phyloP scores from a whole-genome alignment of 2,797 vertebrate genomes.

The Anabacerthia variegaticeps region DNA sequence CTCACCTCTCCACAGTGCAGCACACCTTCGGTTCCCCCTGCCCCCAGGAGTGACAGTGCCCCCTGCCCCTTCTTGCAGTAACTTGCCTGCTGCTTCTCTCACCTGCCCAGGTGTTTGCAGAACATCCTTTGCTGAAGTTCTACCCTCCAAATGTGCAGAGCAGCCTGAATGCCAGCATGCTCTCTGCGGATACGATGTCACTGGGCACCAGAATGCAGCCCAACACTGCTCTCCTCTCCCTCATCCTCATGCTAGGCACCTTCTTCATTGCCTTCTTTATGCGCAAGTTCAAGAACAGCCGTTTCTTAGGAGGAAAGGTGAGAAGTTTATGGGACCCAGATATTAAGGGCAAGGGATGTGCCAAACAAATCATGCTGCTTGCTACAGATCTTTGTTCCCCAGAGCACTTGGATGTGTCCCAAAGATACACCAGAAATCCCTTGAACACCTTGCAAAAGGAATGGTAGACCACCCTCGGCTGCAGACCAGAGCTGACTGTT shows the following conservation, averaged over 20 bases:
- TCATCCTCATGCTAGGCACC: slow-evolving; percentile 97
- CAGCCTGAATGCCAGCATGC: slow-evolving; percentile 66
- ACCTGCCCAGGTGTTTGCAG: slow-evolving; percentile 87
- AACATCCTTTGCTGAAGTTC: slow-evolving; percentile 89
- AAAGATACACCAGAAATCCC: background rate
- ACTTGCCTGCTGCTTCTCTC: background rate
- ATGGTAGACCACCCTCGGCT: background rate
- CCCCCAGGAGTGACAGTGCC: background rate
- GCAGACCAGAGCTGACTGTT: background rate
- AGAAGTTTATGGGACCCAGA: background rate
- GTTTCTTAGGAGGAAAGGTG: slow-evolving; percentile 96
- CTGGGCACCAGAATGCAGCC: slow-evolving; percentile 84
- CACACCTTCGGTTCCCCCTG: background rate
- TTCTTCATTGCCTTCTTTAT: slow-evolving; percentile 98
- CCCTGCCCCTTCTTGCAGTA: background rate
- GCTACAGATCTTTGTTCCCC: background rate
- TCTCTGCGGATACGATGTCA: slow-evolving; percentile 35
- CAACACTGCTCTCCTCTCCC: slow-evolving; percentile 94
- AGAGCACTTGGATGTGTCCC: background rate
- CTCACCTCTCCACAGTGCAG: slow-evolving; percentile 25
- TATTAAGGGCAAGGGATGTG: background rate
- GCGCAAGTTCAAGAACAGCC: slow-evolving; percentile 95
- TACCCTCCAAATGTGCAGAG: slow-evolving; percentile 76
- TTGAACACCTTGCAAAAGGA: background rate
- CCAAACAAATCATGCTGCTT: background rate